Evolutionary conservation across 1,140 invertebrate species (phyloP).

Genomic region (Trichonephila clavata): DNA sequence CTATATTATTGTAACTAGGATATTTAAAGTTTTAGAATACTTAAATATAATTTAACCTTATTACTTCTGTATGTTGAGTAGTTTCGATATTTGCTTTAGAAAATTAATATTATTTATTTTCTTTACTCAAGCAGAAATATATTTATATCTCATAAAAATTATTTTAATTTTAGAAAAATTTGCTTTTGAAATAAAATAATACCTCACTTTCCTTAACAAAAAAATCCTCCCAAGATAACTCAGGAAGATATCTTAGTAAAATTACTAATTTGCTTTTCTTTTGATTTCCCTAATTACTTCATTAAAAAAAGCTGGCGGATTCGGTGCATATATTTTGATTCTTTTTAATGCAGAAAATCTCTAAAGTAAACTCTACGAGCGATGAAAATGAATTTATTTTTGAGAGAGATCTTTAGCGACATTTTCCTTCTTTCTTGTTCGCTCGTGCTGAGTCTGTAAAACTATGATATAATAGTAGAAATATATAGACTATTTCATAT

Average conservation of each 20-base stretch:
- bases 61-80: too few species aligned
- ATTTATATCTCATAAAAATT: background rate
- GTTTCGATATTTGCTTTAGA: background rate
- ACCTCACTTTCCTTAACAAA: background rate
- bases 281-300: background rate
- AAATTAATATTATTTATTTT: background rate
- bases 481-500: too few species aligned
- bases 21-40: too few species aligned
- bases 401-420: background rate
- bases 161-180: background rate
- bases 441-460: background rate
- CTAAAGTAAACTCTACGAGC: background rate
- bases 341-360: slow-evolving; percentile 7
- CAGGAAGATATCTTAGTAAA: background rate
- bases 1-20: too few species aligned
- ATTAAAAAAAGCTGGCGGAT: background rate
- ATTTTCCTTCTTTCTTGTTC: background rate
- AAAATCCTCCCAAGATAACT: background rate
- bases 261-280: background rate
- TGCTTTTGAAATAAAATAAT: background rate
- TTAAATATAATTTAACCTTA: too few species aligned
- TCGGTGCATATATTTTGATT: slow-evolving; percentile 4
- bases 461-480: background rate
- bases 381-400: background rate
- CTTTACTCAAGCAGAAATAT: background rate